A percentile compares a stretch with the other conserved stretches of the same genome.
These are phyloP conservation scores for Hypolimnas misippus DNA, from an alignment of 2,888 invertebrate species.

Conservation along the genomic window DNA sequence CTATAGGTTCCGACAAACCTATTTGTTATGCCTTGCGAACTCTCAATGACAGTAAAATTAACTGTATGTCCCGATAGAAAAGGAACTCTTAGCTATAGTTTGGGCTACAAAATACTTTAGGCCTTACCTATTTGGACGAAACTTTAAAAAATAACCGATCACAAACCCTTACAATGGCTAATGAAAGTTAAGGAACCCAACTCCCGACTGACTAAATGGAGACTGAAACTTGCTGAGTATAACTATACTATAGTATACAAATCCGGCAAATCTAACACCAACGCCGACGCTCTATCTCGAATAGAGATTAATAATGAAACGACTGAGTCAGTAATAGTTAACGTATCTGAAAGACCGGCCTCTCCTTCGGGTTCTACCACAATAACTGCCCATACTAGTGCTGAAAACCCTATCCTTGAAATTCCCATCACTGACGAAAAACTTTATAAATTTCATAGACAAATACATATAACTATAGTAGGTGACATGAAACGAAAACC, in stretches of 20 bases:
- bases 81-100: not conserved
- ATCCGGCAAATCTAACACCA: not conserved
- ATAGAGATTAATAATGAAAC: no score
- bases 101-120: not conserved
- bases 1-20: not conserved
- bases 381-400: no score
- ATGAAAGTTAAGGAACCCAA: not conserved
- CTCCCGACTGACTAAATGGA: no score
- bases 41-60: not conserved
- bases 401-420: no score
- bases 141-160: not conserved
- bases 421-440: no score
- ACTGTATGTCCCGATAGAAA: not conserved
- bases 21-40: not conserved
- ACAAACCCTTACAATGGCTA: slow-evolving; percentile 1
- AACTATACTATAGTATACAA: slow-evolving; percentile 6
- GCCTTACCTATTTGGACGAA: not conserved
- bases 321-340: no score
- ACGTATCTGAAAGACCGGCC: no score
- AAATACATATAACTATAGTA: no score
- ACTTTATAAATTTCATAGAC: no score
- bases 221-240: not conserved
- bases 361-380: no score
- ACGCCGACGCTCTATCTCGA: no score
- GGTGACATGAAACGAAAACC: no score